Percentiles rank a stretch among this genome's conserved stretches.
phyloP scores from a whole-genome alignment of 2,888 invertebrate species.

The Willowsia nigromaculata region DNA sequence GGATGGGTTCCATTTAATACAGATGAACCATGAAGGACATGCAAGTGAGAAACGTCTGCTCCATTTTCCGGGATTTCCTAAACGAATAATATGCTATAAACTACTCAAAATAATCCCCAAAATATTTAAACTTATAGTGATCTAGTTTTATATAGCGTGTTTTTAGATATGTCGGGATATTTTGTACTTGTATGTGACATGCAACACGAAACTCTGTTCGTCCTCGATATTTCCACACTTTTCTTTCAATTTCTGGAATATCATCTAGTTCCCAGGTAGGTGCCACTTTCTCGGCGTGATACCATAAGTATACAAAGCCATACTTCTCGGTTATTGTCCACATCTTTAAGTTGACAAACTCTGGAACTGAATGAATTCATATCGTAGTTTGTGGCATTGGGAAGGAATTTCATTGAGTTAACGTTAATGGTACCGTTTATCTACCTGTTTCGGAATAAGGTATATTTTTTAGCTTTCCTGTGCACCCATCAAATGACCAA shows the following conservation, averaged over 20 bases:
- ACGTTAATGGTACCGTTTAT: too few species aligned
- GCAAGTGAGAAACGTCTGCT: slow-evolving; percentile 90
- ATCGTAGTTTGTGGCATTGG: too few species aligned
- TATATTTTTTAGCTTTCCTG: slow-evolving; percentile 88
- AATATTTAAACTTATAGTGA: too few species aligned
- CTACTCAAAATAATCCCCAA: background rate
- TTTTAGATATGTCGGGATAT: background rate
- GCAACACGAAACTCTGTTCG: slow-evolving; percentile 89
- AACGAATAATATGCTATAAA: background rate
- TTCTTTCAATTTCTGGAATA: slow-evolving; percentile 83
- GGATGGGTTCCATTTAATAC: slow-evolving; percentile 64
- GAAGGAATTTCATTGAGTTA: too few species aligned
- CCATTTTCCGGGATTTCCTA: slow-evolving; percentile 96
- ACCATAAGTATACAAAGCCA: slow-evolving; percentile 91
- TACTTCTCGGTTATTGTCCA: slow-evolving; percentile 88
- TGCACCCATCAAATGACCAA: slow-evolving; percentile 89
- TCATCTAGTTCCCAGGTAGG: slow-evolving; percentile 86
- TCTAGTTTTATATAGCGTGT: too few species aligned
- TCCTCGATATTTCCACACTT: slow-evolving; percentile 86
- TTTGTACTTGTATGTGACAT: slow-evolving; percentile 88
- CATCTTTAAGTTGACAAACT: slow-evolving; percentile 85
- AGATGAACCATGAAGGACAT: slow-evolving; percentile 84
- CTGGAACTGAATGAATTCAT: slow-evolving; percentile 84
- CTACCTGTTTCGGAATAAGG: slow-evolving; percentile 85
- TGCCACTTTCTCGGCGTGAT: slow-evolving; percentile 86